phyloP scores from a whole-genome alignment of 2,797 vertebrate species.

The Moxostoma hubbsi region DNA sequence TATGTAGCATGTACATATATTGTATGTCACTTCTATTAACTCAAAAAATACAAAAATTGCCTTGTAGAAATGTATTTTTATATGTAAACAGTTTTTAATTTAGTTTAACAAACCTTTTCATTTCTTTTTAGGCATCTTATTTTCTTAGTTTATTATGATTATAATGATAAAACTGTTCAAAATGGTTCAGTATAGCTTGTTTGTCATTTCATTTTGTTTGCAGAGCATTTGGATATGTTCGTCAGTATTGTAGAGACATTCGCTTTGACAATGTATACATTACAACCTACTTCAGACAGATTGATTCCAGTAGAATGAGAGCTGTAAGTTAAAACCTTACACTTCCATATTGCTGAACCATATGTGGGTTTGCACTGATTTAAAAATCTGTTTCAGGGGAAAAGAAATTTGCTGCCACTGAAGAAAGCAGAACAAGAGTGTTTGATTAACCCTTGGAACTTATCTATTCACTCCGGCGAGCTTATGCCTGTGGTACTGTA shows the following conservation, averaged over 20 bases:
- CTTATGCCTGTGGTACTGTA: slow-evolving; percentile 63
- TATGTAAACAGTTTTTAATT: too few relatives aligned
- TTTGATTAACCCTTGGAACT: slow-evolving; percentile 75
- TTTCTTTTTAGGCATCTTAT: too few relatives aligned
- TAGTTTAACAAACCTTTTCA: too few relatives aligned
- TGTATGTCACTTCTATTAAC: too few relatives aligned
- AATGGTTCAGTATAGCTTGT: not conserved
- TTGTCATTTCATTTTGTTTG: not conserved
- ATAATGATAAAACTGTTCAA: not conserved
- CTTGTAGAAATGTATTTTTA: too few relatives aligned
- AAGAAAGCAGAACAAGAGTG: slow-evolving; percentile 66
- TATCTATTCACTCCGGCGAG: slow-evolving; percentile 69
- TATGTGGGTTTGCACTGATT: not conserved
- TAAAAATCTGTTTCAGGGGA: slow-evolving; percentile 68
- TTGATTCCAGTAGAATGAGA: slow-evolving; percentile 79
- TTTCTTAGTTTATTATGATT: not conserved
- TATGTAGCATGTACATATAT: too few relatives aligned
- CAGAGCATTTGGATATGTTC: slow-evolving; percentile 81
- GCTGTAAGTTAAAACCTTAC: slow-evolving; percentile 65
- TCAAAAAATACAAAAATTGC: too few relatives aligned
- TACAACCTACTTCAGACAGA: slow-evolving; percentile 85
- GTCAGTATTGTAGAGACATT: slow-evolving; percentile 76
- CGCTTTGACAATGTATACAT: slow-evolving; percentile 89
- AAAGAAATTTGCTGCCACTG: slow-evolving; percentile 80
- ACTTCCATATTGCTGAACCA: not conserved